Evolutionary conservation across 2,888 invertebrate genomes (phyloP).

Genomic region (Hipparchia semele): DNA sequence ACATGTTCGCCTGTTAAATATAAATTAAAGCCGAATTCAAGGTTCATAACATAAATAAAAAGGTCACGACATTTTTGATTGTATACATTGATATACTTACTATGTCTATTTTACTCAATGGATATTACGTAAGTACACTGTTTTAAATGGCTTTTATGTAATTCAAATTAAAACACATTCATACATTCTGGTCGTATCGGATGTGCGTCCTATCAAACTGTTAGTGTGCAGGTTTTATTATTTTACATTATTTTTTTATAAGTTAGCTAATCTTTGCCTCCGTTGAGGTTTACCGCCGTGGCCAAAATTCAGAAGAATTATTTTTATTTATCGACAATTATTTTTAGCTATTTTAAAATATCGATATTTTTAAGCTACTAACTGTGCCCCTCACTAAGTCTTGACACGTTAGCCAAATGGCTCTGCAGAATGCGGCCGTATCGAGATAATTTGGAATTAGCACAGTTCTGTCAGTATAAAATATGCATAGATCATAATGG

Average conservation of each 20-base stretch:
- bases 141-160: background rate
- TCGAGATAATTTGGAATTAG: slow-evolving; percentile 67
- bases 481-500: slow-evolving; percentile 51
- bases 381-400: slow-evolving; percentile 47
- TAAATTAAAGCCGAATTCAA: slow-evolving; percentile 44
- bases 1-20: slow-evolving; percentile 34
- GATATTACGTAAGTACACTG: slow-evolving; percentile 1
- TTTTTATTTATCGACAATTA: background rate
- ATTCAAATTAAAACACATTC: background rate
- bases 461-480: slow-evolving; percentile 53
- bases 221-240: too few species aligned
- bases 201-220: too few species aligned
- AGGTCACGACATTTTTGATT: slow-evolving; percentile 42
- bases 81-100: slow-evolving; percentile 7
- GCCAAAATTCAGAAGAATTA: too few species aligned
- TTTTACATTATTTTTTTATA: too few species aligned
- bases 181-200: too few species aligned
- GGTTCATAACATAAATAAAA: slow-evolving; percentile 52
- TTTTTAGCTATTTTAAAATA: slow-evolving; percentile 13
- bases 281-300: too few species aligned
- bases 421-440: slow-evolving; percentile 54
- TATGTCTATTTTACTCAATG: background rate
- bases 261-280: too few species aligned
- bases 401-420: slow-evolving; percentile 55
- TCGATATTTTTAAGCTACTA: slow-evolving; percentile 21